Conservation (phyloP, 2,797 vertebrate genomes). For the Sternotherus odoratus region DNA sequence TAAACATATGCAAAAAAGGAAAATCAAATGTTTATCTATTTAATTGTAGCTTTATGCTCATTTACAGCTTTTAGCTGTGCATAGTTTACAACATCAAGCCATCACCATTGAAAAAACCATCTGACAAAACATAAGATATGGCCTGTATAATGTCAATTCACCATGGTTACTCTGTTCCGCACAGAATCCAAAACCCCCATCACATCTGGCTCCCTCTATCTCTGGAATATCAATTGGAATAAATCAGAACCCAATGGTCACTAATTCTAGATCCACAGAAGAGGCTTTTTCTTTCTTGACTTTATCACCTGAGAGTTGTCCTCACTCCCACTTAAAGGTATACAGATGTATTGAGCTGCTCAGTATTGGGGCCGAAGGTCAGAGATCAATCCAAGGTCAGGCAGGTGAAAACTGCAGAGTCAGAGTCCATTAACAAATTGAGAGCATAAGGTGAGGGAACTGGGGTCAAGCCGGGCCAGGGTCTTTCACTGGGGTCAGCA, state of each 20-base stretch:
- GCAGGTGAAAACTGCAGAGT: neutral
- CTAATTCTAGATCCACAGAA: neutral
- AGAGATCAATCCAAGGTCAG: neutral
- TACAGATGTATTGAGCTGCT: neutral
- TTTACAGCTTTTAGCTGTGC: fast-evolving
- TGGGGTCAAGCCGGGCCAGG: neutral
- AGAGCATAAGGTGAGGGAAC: neutral
- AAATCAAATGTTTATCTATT: neutral
- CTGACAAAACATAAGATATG: neutral
- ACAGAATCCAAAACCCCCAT: neutral
- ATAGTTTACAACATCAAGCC: neutral
- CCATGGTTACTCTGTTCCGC: neutral
- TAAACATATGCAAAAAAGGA: neutral
- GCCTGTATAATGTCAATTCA: neutral
- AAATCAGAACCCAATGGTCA: neutral
- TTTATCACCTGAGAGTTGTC: neutral
- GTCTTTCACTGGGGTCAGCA: neutral
- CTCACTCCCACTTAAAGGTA: neutral
- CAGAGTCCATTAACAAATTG: neutral
- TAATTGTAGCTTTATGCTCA: neutral
- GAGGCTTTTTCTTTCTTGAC: neutral
- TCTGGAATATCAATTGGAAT: neutral
- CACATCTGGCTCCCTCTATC: neutral
- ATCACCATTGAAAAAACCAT: neutral
- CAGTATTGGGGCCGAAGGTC: neutral